Percentiles rank a stretch among this genome's conserved stretches.
Evolutionary conservation across 2,888 invertebrate species (phyloP).

Genomic region (Clostera curtula): DNA sequence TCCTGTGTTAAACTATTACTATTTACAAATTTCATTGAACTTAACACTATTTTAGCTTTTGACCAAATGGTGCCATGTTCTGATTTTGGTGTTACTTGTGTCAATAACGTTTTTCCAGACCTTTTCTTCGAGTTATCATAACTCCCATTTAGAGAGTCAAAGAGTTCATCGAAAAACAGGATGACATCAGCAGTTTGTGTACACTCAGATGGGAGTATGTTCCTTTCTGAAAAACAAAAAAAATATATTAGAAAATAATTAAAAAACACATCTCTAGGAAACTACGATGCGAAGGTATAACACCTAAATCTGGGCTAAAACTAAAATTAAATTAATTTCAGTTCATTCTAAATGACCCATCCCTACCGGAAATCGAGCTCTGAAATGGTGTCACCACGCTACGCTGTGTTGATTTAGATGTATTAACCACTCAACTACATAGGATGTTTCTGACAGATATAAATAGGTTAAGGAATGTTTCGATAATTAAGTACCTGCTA

Average conservation of each 20-base stretch:
- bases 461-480: too few species aligned
- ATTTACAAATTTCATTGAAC: conserved; percentile 3
- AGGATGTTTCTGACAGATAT: too few species aligned
- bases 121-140: conserved; percentile 8
- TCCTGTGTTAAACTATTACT: neutral
- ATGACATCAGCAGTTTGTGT: conserved; percentile 17
- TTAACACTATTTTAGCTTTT: conserved; percentile 3
- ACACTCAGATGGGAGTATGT: conserved; percentile 14
- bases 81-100: conserved; percentile 8
- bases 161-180: conserved; percentile 17
- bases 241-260: too few species aligned
- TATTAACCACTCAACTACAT: too few species aligned
- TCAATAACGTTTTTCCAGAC: conserved; percentile 11
- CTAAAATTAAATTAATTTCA: too few species aligned
- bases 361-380: too few species aligned
- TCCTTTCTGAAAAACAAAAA: conserved; percentile 12
- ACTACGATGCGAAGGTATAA: too few species aligned
- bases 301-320: too few species aligned
- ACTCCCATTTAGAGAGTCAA: conserved; percentile 17
- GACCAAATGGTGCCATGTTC: conserved; percentile 3
- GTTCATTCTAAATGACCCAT: too few species aligned
- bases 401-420: too few species aligned
- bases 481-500: conserved; percentile 22
- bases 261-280: too few species aligned
- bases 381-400: too few species aligned